Conservation (phyloP, 2,888 invertebrate species). For the Nesidiocoris tenuis region DNA sequence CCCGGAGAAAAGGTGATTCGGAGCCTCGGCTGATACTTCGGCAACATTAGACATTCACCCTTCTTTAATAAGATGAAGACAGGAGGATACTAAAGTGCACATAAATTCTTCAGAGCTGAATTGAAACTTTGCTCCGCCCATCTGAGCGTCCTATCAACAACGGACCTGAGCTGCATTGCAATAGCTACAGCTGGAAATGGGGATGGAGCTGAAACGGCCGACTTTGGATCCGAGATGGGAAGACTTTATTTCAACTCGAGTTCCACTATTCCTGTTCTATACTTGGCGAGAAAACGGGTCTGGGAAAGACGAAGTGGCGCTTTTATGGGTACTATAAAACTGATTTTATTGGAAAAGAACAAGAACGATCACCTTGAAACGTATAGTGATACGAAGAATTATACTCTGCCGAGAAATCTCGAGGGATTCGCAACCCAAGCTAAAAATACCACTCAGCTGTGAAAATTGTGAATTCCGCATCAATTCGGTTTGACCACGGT, state of each 20-base stretch:
- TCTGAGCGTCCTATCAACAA: neutral
- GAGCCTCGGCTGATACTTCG: conserved; percentile 23
- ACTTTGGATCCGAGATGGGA: neutral
- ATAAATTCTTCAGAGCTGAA: conserved; percentile 43
- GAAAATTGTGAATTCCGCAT: no score
- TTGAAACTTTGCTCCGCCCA: conserved; percentile 30
- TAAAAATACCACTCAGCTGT: no score
- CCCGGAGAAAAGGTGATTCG: conserved; percentile 26
- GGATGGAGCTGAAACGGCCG: neutral
- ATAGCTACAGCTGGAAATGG: neutral
- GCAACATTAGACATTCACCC: conserved; percentile 45
- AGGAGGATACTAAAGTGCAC: conserved; percentile 29
- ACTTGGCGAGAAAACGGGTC: neutral
- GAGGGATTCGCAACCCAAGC: no score
- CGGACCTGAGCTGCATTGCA: neutral
- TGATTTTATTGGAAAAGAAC: neutral
- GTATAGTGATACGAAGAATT: no score
- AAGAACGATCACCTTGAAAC: no score
- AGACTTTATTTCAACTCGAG: neutral
- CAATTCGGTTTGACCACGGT: no score
- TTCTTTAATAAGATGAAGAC: conserved; percentile 40
- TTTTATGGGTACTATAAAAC: neutral
- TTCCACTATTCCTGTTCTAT: neutral
- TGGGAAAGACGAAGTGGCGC: neutral
- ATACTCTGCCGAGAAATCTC: no score